A percentile compares a stretch with the other conserved stretches of the same genome.
Conservation (phyloP, 2,797 vertebrate species). For the Anguilla anguilla region DNA sequence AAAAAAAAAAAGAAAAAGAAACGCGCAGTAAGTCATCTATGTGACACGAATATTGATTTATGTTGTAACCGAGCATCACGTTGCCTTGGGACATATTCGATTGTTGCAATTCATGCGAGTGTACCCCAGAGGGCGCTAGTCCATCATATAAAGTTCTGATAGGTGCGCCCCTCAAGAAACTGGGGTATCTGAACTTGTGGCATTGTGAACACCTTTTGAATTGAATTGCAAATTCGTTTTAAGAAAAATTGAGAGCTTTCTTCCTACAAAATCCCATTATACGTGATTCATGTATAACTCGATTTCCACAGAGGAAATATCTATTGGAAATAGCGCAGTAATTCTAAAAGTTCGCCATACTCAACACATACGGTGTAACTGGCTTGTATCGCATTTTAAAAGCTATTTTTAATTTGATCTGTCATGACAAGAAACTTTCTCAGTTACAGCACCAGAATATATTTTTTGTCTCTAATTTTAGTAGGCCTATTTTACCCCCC, state of each 20-base stretch:
- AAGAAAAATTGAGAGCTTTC: background rate
- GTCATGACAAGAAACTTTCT: background rate
- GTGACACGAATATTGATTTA: background rate
- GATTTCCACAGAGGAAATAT: background rate
- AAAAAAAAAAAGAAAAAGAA: background rate
- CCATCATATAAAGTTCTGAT: background rate
- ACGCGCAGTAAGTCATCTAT: background rate
- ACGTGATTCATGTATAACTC: background rate
- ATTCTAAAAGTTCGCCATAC: background rate
- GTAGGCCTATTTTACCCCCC: background rate
- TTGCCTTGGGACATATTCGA: background rate
- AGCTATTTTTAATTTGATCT: background rate
- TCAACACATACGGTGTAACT: background rate
- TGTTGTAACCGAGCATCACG: background rate
- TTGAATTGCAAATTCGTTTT: background rate
- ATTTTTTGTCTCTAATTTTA: background rate
- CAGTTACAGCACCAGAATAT: background rate
- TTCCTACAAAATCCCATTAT: background rate
- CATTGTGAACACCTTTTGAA: slow-evolving; percentile 18
- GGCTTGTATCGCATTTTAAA: background rate
- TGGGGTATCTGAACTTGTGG: slow-evolving; percentile 11
- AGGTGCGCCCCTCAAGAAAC: background rate
- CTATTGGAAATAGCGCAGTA: background rate
- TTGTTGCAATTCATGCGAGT: background rate
- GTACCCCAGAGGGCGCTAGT: slow-evolving; percentile 20